phyloP scores from a whole-genome alignment of 2,113 vertebrate species.

The Neotoma lepida region DNA sequence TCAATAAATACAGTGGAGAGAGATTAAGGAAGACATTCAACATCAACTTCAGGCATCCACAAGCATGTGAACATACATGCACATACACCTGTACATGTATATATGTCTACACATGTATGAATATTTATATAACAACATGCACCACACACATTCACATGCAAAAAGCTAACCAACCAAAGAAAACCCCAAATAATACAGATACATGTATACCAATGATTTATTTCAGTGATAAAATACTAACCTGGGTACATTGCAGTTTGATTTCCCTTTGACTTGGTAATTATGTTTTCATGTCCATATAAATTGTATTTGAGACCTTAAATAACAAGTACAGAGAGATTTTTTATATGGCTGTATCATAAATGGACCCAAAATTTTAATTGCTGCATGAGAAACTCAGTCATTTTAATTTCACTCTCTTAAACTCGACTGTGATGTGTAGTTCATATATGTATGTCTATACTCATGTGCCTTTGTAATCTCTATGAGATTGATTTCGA shows the following conservation, averaged over 20 bases:
- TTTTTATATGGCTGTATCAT: not conserved
- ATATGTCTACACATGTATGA: not conserved
- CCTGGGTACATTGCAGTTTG: not conserved
- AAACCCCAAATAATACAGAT: not conserved
- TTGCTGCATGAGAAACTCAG: not conserved
- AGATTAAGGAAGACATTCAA: not conserved
- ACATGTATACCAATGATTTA: not conserved
- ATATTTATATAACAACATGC: not conserved
- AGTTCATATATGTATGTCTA: not conserved
- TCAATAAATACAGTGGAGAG: not conserved
- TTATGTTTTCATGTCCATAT: conserved; percentile 3
- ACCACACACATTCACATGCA: not conserved
- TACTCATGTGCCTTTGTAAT: not conserved
- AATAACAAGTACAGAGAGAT: not conserved
- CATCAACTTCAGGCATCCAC: not conserved
- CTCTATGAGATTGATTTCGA: not conserved
- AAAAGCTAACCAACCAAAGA: not conserved
- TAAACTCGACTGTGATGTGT: not conserved
- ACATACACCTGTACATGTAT: not conserved
- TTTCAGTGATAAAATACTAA: conserved; percentile 36
- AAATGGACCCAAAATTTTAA: not conserved
- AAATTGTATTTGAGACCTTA: not conserved
- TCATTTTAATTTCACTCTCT: not conserved
- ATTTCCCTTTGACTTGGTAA: conserved; percentile 14
- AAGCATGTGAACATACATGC: not conserved